Evolutionary conservation across 2,888 invertebrate species (phyloP), one percentile per base, ranked within the genome.

Genomic region (Eumacrocentrus americanus): DNA sequence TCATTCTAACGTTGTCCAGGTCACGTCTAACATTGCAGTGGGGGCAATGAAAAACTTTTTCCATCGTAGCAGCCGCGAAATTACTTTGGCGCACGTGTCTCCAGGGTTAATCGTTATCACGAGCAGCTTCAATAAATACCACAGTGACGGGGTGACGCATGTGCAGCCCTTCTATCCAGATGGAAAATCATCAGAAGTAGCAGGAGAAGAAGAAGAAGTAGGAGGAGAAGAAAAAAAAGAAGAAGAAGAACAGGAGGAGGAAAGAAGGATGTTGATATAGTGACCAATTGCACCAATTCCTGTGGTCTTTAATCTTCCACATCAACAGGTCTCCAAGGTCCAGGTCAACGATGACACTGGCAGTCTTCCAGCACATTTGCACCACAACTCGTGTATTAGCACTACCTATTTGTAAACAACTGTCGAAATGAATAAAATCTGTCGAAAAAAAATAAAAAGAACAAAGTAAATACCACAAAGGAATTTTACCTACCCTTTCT

Each of bases 81-180:
- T 29, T 29, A 6, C 9, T 29, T 29, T 22, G 25, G 46, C 46
- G 46, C 46, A 46, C 46, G 46, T 46, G 46, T 23, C 22, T 46
- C 29, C 4, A 22, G 22, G 63, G 62, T 67, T 67, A 67, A 67
- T 67, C 65, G 65, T 62, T 63, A 67, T 64, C 59, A 51, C 57
- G 61, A 60, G 58, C 60, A 47, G 62, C 60, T 25, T 58, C 64
- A 64, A 66, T 66, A 63, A 66, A 54, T 58, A 22, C 37, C 16
- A 48, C 56, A 42, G 55, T 48, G 60, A 66, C 60, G 63, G 58
- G 54, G 60, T n/a, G n/a, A n/a, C n/a, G n/a, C n/a, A n/a, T n/a
- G n/a, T n/a, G n/a, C n/a, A n/a, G n/a, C n/a, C n/a, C n/a, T n/a
- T n/a, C n/a, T n/a, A n/a, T n/a, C n/a, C n/a, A n/a, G n/a, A n/a